These are phyloP conservation scores for Tachina fera DNA, from an alignment of 2,888 invertebrate species.

Conservation along the genomic window DNA sequence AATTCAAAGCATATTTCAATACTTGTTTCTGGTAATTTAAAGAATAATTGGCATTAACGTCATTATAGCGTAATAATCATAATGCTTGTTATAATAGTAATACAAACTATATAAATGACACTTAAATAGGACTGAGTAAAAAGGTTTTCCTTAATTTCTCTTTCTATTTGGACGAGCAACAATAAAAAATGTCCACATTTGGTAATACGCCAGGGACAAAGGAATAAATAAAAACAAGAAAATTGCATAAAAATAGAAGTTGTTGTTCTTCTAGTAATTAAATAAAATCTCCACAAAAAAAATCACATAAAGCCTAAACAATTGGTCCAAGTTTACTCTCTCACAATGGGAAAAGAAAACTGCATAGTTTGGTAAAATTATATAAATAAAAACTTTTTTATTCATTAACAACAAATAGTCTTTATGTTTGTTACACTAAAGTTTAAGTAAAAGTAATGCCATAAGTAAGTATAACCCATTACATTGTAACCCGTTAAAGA, in stretches of 20 bases:
- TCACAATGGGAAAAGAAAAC: neutral
- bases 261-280: constrained; percentile 35
- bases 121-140: constrained; percentile 63
- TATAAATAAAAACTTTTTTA: too few relatives aligned
- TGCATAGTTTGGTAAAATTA: neutral
- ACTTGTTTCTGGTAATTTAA: constrained; percentile 70
- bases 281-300: constrained; percentile 5
- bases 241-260: constrained; percentile 15
- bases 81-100: constrained; percentile 55
- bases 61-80: constrained; percentile 69
- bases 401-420: too few relatives aligned
- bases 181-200: constrained; percentile 37
- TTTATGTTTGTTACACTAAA: too few relatives aligned
- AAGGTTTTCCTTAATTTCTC: constrained; percentile 35
- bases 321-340: constrained; percentile 5
- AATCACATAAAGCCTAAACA: constrained; percentile 30
- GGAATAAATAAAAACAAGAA: neutral
- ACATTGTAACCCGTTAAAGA: too few relatives aligned
- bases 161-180: neutral
- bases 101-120: constrained; percentile 66
- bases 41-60: constrained; percentile 71
- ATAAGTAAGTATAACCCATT: too few relatives aligned
- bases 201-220: neutral
- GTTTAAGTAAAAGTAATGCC: too few relatives aligned
- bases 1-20: constrained; percentile 70